phyloP scores from a whole-genome alignment of 2,113 vertebrate species.

The Clinocottus analis region DNA sequence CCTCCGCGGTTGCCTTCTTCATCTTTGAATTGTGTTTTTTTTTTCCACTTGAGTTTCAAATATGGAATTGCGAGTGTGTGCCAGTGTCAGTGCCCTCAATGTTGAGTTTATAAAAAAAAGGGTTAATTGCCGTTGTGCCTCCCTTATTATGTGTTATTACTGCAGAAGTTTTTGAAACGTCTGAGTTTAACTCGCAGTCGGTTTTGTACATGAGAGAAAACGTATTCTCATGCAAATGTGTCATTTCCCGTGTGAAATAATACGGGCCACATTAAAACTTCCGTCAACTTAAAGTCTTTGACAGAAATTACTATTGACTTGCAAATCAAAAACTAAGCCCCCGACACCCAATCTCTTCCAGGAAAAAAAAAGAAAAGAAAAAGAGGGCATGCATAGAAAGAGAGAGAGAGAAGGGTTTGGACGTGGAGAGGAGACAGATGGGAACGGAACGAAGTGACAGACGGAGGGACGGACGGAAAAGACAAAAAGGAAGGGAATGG shows the following conservation, averaged over 20 bases:
- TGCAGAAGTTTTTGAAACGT: conserved; percentile 7
- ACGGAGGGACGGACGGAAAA: conserved; percentile 52
- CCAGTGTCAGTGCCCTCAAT: too few relatives aligned
- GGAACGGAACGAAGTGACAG: conserved; percentile 64
- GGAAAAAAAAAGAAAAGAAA: conserved; percentile 25
- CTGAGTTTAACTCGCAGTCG: conserved; percentile 17
- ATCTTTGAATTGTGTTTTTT: background rate
- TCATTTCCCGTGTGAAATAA: conserved; percentile 63
- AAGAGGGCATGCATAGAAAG: conserved; percentile 9
- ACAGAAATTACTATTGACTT: conserved; percentile 75
- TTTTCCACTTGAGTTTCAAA: background rate
- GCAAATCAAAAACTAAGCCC: conserved; percentile 74
- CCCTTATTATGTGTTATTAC: conserved; percentile 39
- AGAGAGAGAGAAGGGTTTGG: background rate
- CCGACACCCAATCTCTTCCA: conserved; percentile 63
- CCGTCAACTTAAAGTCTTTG: conserved; percentile 65
- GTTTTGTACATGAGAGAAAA: conserved; percentile 42
- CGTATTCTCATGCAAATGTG: conserved; percentile 67
- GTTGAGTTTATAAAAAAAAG: background rate
- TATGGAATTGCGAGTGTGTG: background rate
- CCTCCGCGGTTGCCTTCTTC: too few relatives aligned
- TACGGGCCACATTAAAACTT: conserved; percentile 69
- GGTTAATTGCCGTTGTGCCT: conserved; percentile 1
- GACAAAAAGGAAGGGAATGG: conserved; percentile 8
- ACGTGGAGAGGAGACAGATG: conserved; percentile 56